Percentiles rank a stretch among this genome's conserved stretches.
Evolutionary conservation across 2,113 vertebrate genomes (phyloP).

Genomic region (Apodemus speciosus): DNA sequence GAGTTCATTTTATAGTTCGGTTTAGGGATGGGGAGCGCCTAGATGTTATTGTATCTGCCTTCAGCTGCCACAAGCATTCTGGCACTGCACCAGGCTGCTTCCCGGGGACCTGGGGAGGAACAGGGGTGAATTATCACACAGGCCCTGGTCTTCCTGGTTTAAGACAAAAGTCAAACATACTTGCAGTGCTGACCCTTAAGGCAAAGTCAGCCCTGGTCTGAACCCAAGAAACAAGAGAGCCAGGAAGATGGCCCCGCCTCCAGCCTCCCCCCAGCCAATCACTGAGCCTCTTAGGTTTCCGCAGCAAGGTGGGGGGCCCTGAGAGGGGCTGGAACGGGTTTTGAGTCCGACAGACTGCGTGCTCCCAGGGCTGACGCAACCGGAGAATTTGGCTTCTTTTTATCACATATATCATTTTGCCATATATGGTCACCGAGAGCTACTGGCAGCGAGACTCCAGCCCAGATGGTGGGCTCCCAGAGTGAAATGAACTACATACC

Average conservation of each 20-base stretch:
- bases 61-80: not conserved
- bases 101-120: not conserved
- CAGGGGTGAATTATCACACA: not conserved
- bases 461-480: conserved; percentile 88
- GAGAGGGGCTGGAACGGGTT: conserved; percentile 8
- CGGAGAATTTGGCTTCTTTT: conserved; percentile 76
- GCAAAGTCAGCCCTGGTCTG: not conserved
- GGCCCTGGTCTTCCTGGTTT: conserved; percentile 29
- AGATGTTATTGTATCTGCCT: not conserved
- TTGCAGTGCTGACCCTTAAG: not conserved
- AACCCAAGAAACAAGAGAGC: rapidly evolving
- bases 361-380: conserved; percentile 67
- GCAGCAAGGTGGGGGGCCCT: not conserved
- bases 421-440: conserved; percentile 87
- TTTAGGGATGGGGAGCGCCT: not conserved
- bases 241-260: not conserved
- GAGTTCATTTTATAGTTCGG: not conserved
- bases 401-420: conserved; percentile 86
- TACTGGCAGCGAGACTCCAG: conserved; percentile 84
- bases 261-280: not conserved
- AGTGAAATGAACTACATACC: conserved; percentile 86
- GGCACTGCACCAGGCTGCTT: not conserved
- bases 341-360: not conserved
- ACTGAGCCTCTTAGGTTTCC: not conserved
- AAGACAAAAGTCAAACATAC: conserved; percentile 16